Percentiles rank a stretch among this genome's conserved stretches.
phyloP scores from a whole-genome alignment of 2,888 invertebrate genomes.

The Ichneumoninae sp. region DNA sequence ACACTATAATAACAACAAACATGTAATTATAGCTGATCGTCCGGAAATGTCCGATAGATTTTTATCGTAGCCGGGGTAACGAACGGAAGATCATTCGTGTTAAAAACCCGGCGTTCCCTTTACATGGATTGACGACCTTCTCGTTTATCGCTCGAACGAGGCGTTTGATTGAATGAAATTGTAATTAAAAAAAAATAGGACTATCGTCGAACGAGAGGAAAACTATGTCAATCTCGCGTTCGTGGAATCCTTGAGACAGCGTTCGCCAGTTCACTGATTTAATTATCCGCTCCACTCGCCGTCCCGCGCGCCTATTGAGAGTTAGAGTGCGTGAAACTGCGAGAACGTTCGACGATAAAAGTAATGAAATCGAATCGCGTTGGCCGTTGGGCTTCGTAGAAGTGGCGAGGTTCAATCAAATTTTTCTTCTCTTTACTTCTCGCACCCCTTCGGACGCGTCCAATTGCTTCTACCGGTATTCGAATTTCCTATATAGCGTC shows the following conservation, averaged over 20 bases:
- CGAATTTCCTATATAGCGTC: constrained; percentile 7
- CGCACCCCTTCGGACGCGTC: constrained; percentile 16
- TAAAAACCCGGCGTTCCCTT: background rate
- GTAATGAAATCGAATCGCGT: constrained; percentile 56
- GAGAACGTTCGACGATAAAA: constrained; percentile 40
- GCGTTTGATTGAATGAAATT: constrained; percentile 46
- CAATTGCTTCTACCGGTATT: constrained; percentile 20
- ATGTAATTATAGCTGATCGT: background rate
- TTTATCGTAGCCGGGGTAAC: background rate
- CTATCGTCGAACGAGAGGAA: constrained; percentile 6
- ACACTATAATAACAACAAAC: background rate
- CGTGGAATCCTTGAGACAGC: background rate
- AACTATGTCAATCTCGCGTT: constrained; percentile 17
- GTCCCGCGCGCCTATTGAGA: constrained; percentile 1
- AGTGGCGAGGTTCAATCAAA: constrained; percentile 27
- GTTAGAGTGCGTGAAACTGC: constrained; percentile 36
- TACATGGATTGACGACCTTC: background rate
- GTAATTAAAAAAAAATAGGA: constrained; percentile 37
- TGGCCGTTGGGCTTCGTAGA: constrained; percentile 7
- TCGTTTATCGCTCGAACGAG: constrained; percentile 1
- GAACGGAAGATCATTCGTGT: background rate
- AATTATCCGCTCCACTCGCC: constrained; percentile 28
- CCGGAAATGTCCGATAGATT: background rate
- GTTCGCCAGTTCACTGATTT: constrained; percentile 45
- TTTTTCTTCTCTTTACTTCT: constrained; percentile 32